Base-by-base conservation (phyloP, 2,113 vertebrate species). In the Dasyornis broadbenti region DNA sequence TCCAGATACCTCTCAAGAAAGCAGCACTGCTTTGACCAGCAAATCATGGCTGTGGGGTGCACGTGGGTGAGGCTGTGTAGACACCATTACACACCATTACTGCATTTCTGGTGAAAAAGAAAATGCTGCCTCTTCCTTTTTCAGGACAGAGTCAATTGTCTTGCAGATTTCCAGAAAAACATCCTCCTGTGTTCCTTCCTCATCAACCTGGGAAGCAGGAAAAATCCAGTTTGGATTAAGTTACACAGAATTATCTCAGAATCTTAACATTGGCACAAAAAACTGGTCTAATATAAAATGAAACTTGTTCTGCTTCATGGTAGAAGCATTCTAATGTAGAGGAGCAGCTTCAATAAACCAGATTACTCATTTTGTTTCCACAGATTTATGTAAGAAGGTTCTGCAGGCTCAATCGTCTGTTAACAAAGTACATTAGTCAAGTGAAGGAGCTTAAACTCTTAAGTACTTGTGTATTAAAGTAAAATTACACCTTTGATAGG, bases 91-190 rank as follows among this genome's bases (percentile, higher is more conserved):
- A 37, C 45, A 10, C 42, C 42, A 1, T 59, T 84, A 93, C 77
- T 88, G 85, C 13, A 11, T 37, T 87, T 95, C 89, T 66, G 88
- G 11, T 37, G 96, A 44, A 79, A 86, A 82, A 63, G 63, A 72
- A 42, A 70, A 73, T 15, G 84, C 80, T 72, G 86, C 96, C 76
- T 71, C 92, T 72, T 96, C 82, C 60, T 93, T 86, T 60, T 72
- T 97, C 97, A 98, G 97, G 97, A 98, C 77, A 98, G 98, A 97
- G 92, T 99, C 98, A 93, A 99, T 92, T 65, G 93, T 97, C 97
- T 96, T 93, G 97, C 99, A 99, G 96, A 99, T 97, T 97, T 98
- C 98, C 94, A 98, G 96, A 75, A 99, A 99, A 94, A 99, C 98
- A 42, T 99, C 98, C 5, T 99, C 98, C 11, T 98, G 98, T 10